Evolutionary conservation across 1,140 invertebrate species (phyloP).

Genomic region (Eriocheir sinensis): DNA sequence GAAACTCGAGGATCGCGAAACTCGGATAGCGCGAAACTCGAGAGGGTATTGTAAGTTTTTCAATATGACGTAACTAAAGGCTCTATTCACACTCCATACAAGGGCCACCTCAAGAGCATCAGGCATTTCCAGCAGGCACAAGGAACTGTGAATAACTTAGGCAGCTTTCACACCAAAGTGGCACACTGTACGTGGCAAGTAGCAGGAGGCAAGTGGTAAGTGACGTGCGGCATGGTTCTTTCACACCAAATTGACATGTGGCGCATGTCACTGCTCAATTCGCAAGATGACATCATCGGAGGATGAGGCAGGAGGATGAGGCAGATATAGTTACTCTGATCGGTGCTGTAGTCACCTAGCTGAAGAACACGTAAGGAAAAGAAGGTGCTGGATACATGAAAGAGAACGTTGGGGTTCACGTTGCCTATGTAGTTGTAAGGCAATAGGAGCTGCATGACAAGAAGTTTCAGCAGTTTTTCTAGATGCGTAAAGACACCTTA

Average conservation of each 20-base stretch:
- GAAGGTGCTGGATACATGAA: not conserved
- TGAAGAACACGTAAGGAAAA: slow-evolving; percentile 21
- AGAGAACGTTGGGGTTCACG: too few relatives aligned
- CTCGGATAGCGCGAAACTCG: too few relatives aligned
- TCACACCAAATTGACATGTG: too few relatives aligned
- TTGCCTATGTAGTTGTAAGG: slow-evolving; percentile 31
- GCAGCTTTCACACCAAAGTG: slow-evolving; percentile 33
- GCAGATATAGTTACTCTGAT: not conserved
- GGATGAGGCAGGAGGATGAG: not conserved
- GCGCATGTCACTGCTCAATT: too few relatives aligned
- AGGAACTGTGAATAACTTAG: too few relatives aligned
- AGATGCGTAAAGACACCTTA: slow-evolving; percentile 3
- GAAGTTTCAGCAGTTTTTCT: slow-evolving; percentile 33
- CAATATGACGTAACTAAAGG: too few relatives aligned
- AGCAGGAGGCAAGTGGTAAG: slow-evolving; percentile 16
- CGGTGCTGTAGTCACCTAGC: slow-evolving; percentile 29
- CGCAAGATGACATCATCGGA: not conserved
- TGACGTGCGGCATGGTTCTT: not conserved
- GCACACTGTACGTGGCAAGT: not conserved
- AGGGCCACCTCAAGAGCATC: too few relatives aligned
- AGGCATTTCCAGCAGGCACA: too few relatives aligned
- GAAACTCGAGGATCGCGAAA: too few relatives aligned
- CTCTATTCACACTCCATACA: too few relatives aligned
- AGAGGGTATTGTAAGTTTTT: too few relatives aligned
- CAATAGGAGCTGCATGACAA: not conserved